Percentiles rank a stretch among this genome's conserved stretches.
Evolutionary conservation across 2,113 vertebrate genomes (phyloP).

Genomic region (Taurulus bubalis): DNA sequence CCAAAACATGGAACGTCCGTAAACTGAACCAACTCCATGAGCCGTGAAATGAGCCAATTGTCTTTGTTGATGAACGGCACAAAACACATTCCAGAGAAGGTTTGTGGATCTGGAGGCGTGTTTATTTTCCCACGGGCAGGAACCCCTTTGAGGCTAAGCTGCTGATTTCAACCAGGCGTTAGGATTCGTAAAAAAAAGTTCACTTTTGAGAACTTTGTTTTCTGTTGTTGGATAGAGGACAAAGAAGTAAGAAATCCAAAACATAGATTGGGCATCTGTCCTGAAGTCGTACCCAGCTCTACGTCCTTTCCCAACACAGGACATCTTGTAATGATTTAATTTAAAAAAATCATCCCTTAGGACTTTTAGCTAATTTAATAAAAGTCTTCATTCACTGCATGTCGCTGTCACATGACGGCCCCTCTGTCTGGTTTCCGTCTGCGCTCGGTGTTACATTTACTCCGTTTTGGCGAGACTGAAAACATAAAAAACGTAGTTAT

Average conservation of each 20-base stretch:
- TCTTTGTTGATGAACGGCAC: no score
- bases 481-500: constrained; percentile 9
- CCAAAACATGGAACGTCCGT: no score
- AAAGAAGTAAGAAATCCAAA: neutral
- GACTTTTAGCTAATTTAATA: no score
- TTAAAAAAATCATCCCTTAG: neutral
- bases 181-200: no score
- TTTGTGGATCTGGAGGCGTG: neutral
- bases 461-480: no score
- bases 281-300: neutral
- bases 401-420: no score
- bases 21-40: no score
- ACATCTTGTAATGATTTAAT: neutral
- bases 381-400: neutral
- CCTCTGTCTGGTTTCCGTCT: neutral
- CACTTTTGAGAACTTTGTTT: no score
- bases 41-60: no score
- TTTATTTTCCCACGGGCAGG: neutral
- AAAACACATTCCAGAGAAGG: no score
- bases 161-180: neutral
- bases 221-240: no score
- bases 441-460: constrained; percentile 11
- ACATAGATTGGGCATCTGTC: neutral
- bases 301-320: neutral
- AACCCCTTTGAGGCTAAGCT: neutral